These are phyloP conservation scores for Hofmannophila pseudospretella DNA, from an alignment of 2,888 invertebrate genomes.

Conservation along the genomic window DNA sequence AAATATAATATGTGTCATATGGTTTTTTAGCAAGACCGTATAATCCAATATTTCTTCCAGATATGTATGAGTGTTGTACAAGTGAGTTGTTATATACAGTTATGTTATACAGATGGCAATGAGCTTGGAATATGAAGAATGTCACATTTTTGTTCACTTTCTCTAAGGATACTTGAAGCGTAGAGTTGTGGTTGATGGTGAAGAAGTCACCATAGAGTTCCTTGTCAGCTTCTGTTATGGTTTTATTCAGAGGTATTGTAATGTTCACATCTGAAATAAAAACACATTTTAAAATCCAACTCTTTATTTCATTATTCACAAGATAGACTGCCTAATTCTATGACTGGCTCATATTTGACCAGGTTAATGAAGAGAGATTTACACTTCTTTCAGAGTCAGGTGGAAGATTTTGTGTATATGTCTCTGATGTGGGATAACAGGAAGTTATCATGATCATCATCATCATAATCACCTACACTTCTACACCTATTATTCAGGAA, in stretches of 20 bases:
- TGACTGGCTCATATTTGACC: too few species aligned
- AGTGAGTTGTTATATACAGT: slow-evolving; percentile 65
- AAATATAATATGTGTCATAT: slow-evolving; percentile 51
- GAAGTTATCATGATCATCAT: too few species aligned
- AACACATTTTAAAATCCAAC: slow-evolving; percentile 2
- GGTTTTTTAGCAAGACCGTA: slow-evolving; percentile 36
- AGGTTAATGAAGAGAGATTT: too few species aligned
- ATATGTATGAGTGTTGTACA: slow-evolving; percentile 44
- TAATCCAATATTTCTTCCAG: slow-evolving; percentile 81
- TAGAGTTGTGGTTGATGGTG: slow-evolving; percentile 35
- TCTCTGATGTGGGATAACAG: too few species aligned
- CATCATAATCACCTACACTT: too few species aligned
- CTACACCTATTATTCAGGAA: too few species aligned
- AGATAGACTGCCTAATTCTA: too few species aligned
- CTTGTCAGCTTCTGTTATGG: slow-evolving; percentile 33
- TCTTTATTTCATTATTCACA: too few species aligned
- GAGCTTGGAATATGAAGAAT: slow-evolving; percentile 82
- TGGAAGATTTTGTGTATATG: too few species aligned
- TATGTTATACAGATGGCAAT: slow-evolving; percentile 77
- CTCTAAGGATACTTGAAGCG: slow-evolving; percentile 50
- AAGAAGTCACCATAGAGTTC: slow-evolving; percentile 46
- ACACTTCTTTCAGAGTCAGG: too few species aligned
- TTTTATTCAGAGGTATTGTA: slow-evolving; percentile 47
- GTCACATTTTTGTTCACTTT: slow-evolving; percentile 60
- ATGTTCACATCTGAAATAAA: slow-evolving; percentile 45